These are phyloP conservation scores for Terebella lapidaria DNA, from an alignment of 2,888 invertebrate genomes.

Conservation along the genomic window DNA sequence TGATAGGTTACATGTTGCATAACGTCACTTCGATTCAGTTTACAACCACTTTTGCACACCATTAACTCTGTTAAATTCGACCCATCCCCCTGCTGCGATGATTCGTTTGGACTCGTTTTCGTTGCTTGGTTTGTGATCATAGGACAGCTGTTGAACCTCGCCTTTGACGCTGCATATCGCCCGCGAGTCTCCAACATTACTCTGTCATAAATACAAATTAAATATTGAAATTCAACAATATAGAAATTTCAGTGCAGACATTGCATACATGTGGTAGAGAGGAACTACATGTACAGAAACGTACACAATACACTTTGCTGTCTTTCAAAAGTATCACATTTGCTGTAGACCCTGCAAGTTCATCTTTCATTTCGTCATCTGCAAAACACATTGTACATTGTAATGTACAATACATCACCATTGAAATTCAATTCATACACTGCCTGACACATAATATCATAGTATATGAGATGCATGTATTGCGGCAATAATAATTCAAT, in stretches of 20 bases:
- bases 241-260: too few species aligned
- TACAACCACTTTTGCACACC: too few species aligned
- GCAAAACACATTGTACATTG: too few species aligned
- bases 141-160: slow-evolving; percentile 69
- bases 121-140: slow-evolving; percentile 94
- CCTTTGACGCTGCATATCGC: slow-evolving; percentile 86
- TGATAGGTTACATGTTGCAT: too few species aligned
- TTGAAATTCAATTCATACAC: too few species aligned
- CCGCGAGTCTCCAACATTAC: slow-evolving; percentile 95
- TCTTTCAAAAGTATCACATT: slow-evolving; percentile 71
- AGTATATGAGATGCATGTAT: too few species aligned
- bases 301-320: slow-evolving; percentile 77
- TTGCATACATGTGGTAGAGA: too few species aligned
- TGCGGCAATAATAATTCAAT: too few species aligned
- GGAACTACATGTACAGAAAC: too few species aligned
- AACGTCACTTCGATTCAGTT: too few species aligned
- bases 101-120: slow-evolving; percentile 83
- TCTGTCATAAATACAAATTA: slow-evolving; percentile 55
- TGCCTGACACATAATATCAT: too few species aligned
- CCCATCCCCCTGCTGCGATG: slow-evolving; percentile 90
- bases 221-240: background rate
- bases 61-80: slow-evolving; percentile 95
- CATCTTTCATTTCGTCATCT: slow-evolving; percentile 81
- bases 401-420: too few species aligned
- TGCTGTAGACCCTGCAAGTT: slow-evolving; percentile 92